These are phyloP conservation scores for Drosophila rellima DNA, from an alignment of 2,888 invertebrate genomes.

Conservation along the genomic window DNA sequence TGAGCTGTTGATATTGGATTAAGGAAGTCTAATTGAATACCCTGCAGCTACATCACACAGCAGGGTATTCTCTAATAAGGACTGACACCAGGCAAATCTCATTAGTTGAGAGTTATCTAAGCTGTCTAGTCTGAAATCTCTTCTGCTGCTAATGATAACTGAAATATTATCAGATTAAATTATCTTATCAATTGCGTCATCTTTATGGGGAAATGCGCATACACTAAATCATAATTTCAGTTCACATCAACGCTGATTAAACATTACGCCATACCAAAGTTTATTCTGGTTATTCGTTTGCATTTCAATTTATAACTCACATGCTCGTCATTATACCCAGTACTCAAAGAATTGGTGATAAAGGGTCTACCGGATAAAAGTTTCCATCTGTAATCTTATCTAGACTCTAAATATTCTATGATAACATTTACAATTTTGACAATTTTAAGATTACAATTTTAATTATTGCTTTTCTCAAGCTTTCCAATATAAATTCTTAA, in stretches of 20 bases:
- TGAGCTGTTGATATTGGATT: conserved; percentile 16
- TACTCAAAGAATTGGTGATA: background rate
- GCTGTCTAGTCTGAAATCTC: background rate
- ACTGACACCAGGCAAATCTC: conserved; percentile 8
- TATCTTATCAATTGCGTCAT: conserved; percentile 40
- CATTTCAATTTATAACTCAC: conserved; percentile 4
- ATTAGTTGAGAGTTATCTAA: conserved; percentile 13
- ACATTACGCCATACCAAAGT: conserved; percentile 17
- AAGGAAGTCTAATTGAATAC: conserved; percentile 22
- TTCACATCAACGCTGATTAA: conserved; percentile 9
- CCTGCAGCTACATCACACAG: conserved; percentile 38
- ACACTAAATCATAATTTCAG: conserved; percentile 29
- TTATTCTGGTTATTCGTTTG: conserved; percentile 6
- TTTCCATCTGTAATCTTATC: background rate
- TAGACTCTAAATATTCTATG: background rate
- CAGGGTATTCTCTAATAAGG: conserved; percentile 45
- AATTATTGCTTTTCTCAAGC: background rate
- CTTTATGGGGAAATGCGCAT: conserved; percentile 29
- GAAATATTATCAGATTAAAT: conserved; percentile 10
- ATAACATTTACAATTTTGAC: no score
- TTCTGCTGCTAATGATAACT: conserved; percentile 9
- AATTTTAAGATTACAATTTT: background rate
- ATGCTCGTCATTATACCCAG: background rate
- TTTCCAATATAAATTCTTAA: background rate
- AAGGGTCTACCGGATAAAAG: background rate